Base-by-base conservation (phyloP, 2,113 vertebrate species). In the Mirounga angustirostris region DNA sequence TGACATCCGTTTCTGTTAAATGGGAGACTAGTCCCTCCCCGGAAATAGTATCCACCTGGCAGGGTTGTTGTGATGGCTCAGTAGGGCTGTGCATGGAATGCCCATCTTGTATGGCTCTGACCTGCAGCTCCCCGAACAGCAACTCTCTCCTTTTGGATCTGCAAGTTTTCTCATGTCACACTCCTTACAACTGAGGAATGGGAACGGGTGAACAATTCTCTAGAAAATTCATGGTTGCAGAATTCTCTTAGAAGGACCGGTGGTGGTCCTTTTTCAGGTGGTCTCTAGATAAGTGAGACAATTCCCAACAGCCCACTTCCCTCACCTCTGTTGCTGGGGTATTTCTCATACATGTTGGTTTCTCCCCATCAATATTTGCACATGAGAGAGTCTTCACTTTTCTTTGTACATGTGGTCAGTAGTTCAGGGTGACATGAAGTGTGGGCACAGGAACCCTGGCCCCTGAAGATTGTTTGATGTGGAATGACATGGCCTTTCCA, bases 41-140 rank as follows among this genome's bases (percentile, higher is more conserved):
- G 43, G 74, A 92, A n/a, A 90, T 22, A 4, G 2, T 30, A 2
- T n/a, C 56, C 43, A 5, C 4, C 1, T 1, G 28, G 5, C 12
- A 13, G 50, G 13, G 4, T 7, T 14, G 33, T 26, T 13, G 36
- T 16, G 26, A 36, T 50, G 6, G 30, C 28, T 30, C 5, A 52
- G 18, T 30, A 11, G n/a, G 40, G 46, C 40, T 14, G 13, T 18
- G 24, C 14, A 4, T 2, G 3, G 6, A 67, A 67, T 1, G 1
- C 14, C 63, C 63, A 33, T 33, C 13, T 2, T 14, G 30, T 16
- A 30, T 16, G 63, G 28, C 63, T 33, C 63, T 33, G 63, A 67
- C 28, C 61, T 63, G 11, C 26, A 28, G 61, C 14, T 16, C 2
- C 63, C 33, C 6, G 30, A 67, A 16, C 63, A 16, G 28, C 30